phyloP scores from a whole-genome alignment of 2,888 invertebrate species.

The Himalopsyche kuldschensis region DNA sequence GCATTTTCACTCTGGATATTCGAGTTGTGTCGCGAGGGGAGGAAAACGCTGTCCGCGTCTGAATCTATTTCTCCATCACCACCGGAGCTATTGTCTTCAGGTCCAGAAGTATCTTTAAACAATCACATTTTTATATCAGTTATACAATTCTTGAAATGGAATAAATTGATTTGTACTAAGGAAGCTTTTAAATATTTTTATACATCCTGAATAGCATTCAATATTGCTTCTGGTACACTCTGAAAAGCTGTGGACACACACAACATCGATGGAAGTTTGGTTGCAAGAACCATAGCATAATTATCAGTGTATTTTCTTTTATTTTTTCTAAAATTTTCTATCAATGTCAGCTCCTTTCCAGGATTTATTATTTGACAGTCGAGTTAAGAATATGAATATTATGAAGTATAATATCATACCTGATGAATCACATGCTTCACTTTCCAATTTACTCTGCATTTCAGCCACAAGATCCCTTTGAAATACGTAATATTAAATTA shows the following conservation, averaged over 20 bases:
- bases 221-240: no score
- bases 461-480: slow-evolving; percentile 70
- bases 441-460: slow-evolving; percentile 68
- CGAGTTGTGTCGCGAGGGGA: slow-evolving; percentile 51
- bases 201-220: no score
- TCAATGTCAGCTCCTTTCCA: no score
- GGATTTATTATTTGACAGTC: no score
- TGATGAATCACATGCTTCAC: slow-evolving; percentile 54
- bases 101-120: slow-evolving; percentile 61
- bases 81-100: slow-evolving; percentile 63
- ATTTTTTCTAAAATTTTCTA: no score
- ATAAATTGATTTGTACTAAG: no score
- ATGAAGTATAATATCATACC: slow-evolving; percentile 45
- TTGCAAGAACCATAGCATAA: no score
- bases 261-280: no score
- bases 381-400: neutral
- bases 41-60: slow-evolving; percentile 57
- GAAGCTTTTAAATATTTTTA: no score
- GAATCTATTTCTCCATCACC: slow-evolving; percentile 58
- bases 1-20: slow-evolving; percentile 45
- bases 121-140: slow-evolving; percentile 41
- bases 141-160: no score
- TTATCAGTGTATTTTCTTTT: no score
- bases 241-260: no score
- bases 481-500: slow-evolving; percentile 29